Evolutionary conservation across 2,888 invertebrate genomes (phyloP).

Genomic region (Xanthia icteritia): DNA sequence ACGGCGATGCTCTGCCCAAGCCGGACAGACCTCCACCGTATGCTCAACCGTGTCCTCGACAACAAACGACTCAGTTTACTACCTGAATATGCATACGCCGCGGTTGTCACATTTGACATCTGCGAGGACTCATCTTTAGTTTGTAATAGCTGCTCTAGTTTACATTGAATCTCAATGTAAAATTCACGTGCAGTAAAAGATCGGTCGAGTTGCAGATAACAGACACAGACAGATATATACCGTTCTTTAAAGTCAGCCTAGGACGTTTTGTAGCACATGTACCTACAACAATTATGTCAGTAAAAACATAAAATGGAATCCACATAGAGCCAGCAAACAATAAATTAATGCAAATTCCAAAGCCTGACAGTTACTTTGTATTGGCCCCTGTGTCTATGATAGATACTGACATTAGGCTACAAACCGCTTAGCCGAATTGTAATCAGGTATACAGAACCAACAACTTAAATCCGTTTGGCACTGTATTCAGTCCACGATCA

Average conservation of each 20-base stretch:
- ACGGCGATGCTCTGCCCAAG: too few relatives aligned
- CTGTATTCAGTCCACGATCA: slow-evolving; percentile 2
- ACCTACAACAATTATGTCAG: background rate
- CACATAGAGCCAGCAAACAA: slow-evolving; percentile 10
- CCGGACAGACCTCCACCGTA: too few relatives aligned
- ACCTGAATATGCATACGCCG: too few relatives aligned
- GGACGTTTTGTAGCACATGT: background rate
- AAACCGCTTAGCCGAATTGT: slow-evolving; percentile 10
- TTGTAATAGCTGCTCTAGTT: too few relatives aligned
- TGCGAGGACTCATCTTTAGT: too few relatives aligned
- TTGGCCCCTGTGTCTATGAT: background rate
- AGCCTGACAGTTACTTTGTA: slow-evolving; percentile 23
- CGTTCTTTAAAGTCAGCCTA: slow-evolving; percentile 14
- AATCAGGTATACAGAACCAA: slow-evolving; percentile 12
- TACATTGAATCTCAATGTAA: too few relatives aligned
- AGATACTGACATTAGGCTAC: slow-evolving; percentile 5
- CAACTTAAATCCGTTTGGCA: background rate
- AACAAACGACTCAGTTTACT: too few relatives aligned
- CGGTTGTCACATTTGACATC: too few relatives aligned
- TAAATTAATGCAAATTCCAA: slow-evolving; percentile 22
- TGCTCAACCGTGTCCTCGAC: too few relatives aligned
- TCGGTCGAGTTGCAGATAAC: background rate
- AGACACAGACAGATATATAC: background rate
- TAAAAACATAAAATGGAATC: background rate
- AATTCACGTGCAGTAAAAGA: background rate